phyloP scores from a whole-genome alignment of 1,140 invertebrate genomes.

The Halotydeus destructor region DNA sequence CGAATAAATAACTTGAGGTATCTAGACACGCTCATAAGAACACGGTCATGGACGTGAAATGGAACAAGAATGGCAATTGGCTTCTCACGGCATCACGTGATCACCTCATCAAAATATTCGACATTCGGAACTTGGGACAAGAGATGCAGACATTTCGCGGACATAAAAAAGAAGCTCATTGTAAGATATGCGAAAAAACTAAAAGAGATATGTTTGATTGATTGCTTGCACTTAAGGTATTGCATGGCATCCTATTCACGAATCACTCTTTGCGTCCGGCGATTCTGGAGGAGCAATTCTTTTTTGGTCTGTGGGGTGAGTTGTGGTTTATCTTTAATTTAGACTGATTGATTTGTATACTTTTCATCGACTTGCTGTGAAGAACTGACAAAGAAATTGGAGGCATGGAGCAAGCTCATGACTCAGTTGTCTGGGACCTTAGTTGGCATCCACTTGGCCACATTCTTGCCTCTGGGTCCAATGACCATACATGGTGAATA shows the following conservation, averaged over 20 bases:
- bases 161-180: slow-evolving; percentile 94
- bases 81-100: slow-evolving; percentile 92
- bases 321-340: slow-evolving; percentile 11
- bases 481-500: slow-evolving; percentile 70
- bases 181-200: slow-evolving; percentile 23
- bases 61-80: slow-evolving; percentile 99
- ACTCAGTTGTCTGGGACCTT: slow-evolving; percentile 95
- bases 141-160: slow-evolving; percentile 92
- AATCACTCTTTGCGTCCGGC: slow-evolving; percentile 83
- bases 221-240: slow-evolving; percentile 30
- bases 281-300: slow-evolving; percentile 92
- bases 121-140: slow-evolving; percentile 72
- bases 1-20: slow-evolving; percentile 44
- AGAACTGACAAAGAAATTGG: slow-evolving; percentile 95
- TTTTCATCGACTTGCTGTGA: slow-evolving; percentile 3
- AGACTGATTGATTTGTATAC: neutral
- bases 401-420: slow-evolving; percentile 90
- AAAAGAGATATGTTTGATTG: neutral
- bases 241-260: slow-evolving; percentile 93
- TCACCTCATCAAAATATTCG: slow-evolving; percentile 93
- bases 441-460: slow-evolving; percentile 98
- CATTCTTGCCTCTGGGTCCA: slow-evolving; percentile 90
- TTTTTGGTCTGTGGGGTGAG: slow-evolving; percentile 92
- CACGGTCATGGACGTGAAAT: slow-evolving; percentile 96
- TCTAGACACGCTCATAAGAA: slow-evolving; percentile 95